Base-by-base conservation (phyloP, 2,888 invertebrate species). In the Kryphioiulus occultus region DNA sequence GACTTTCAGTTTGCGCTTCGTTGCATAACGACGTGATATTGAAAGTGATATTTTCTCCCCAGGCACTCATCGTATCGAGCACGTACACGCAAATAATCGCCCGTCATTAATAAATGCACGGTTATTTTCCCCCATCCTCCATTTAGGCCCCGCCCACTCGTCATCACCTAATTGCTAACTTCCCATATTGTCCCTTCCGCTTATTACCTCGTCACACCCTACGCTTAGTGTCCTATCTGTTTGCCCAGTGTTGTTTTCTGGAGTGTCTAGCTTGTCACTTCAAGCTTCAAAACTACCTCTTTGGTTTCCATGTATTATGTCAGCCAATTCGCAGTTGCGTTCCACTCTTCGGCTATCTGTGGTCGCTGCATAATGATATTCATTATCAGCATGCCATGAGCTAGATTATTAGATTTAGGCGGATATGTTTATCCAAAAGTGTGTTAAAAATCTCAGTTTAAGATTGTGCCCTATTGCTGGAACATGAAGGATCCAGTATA, bases 181-280 rank as follows among this genome's bases (percentile, higher is more conserved):
- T 83, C 83, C 83, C 44, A 85, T 44, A 3, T 85, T 85, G n/a
- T 32, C 35, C 83, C 83, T 30, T 83, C 83, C 83, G 39, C 17
- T 83, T 39, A 35, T 83, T 83, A 15, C 83, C 15, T 17, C 35
- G 35, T 26, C 83, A 83, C 83, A 35, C 83, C 39, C 39, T 83
- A 32, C 59, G 59, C 15, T 9, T 59, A 59, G 59, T 59, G 59
- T 59, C n/a, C 22, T 59, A 59, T 9, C 22, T 59, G 19, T 59
- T n/a, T 39, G 39, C 39, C 39, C 3, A 39, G 5, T 39, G 39
- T 59, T 59, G 59, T 59, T 22, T 59, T 59, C 59, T 59, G 59
- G 59, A 59, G 59, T 47, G 47, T 4, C 42, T 42, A 10, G 4
- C 42, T 42, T 42, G 42, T 42, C 42, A 10, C 10, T n/a, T n/a